phyloP scores from a whole-genome alignment of 2,113 vertebrate species.

The Vombatus ursinus region DNA sequence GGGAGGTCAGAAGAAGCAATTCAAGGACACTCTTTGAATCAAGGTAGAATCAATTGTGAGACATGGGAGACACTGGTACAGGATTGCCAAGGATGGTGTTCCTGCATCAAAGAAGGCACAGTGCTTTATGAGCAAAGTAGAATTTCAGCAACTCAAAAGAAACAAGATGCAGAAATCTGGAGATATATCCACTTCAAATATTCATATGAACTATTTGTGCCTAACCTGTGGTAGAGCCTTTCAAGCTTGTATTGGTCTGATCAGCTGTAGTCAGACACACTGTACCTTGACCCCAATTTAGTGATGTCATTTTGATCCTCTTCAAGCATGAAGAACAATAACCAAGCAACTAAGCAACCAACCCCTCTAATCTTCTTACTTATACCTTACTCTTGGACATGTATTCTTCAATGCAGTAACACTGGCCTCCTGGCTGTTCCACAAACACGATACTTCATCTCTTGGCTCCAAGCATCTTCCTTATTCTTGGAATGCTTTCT shows the following conservation, averaged over 20 bases:
- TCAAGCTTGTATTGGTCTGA: background rate
- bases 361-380: background rate
- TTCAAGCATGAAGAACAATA: background rate
- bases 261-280: background rate
- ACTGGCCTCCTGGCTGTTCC: background rate
- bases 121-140: background rate
- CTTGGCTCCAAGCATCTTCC: background rate
- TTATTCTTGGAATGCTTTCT: background rate
- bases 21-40: background rate
- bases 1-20: background rate
- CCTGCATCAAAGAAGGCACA: background rate
- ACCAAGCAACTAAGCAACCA: background rate
- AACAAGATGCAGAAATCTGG: background rate
- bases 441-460: background rate
- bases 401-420: background rate
- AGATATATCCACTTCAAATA: background rate
- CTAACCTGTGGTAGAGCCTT: background rate
- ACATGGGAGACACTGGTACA: background rate
- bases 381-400: background rate
- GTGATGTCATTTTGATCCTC: no score
- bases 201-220: background rate
- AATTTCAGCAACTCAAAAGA: background rate
- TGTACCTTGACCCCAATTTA: background rate
- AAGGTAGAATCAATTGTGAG: background rate
- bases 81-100: background rate